phyloP scores from a whole-genome alignment of 2,797 vertebrate genomes.

The Anguilla pacifica region DNA sequence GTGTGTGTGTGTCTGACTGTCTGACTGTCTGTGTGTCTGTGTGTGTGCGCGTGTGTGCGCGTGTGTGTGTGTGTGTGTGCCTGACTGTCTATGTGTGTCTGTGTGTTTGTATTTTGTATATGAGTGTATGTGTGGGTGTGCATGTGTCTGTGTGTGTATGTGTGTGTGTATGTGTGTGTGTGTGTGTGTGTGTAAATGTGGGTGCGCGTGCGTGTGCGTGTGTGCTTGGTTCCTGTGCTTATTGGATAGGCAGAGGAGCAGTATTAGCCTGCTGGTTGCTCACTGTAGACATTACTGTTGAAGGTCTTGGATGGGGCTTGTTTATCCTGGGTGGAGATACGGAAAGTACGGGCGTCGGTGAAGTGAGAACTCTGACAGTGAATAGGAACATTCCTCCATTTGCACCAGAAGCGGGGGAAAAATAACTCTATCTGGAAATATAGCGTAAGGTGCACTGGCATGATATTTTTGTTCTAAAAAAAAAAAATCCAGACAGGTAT shows the following conservation, averaged over 20 bases:
- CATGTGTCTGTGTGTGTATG: background rate
- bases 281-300: background rate
- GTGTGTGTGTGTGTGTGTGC: background rate
- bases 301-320: constrained; percentile 1
- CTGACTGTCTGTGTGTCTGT: background rate
- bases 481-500: background rate
- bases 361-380: background rate
- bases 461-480: background rate
- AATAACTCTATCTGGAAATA: background rate
- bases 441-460: background rate
- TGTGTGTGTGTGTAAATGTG: background rate
- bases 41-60: too few relatives aligned
- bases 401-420: background rate
- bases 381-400: background rate
- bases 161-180: background rate
- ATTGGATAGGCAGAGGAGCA: background rate
- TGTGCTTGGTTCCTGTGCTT: background rate
- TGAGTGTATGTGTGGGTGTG: background rate
- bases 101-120: constrained; percentile 16
- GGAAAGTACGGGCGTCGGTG: background rate
- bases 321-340: constrained; percentile 8
- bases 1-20: background rate
- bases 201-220: background rate
- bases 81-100: background rate
- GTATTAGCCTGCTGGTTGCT: background rate